These are phyloP conservation scores for Grallaria varia DNA, from an alignment of 2,113 vertebrate species.

Conservation along the genomic window DNA sequence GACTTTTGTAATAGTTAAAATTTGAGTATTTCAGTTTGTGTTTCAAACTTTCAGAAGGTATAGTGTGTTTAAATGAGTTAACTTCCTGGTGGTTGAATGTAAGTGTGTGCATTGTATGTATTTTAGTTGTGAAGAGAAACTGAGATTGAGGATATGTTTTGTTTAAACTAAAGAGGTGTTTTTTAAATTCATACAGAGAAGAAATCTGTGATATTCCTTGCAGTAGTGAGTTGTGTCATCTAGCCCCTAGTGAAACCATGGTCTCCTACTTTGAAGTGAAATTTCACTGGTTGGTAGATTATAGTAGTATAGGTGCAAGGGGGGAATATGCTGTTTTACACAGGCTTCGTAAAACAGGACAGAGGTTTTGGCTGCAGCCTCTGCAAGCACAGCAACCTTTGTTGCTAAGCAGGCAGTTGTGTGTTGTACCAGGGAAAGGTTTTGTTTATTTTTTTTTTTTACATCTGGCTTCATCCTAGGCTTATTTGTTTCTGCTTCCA, in stretches of 20 bases:
- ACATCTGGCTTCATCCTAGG: neutral
- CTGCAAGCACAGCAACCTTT: slow-evolving; percentile 33
- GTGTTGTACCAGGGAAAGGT: neutral
- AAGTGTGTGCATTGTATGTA: neutral
- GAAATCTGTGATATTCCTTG: neutral
- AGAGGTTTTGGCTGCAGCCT: slow-evolving; percentile 11
- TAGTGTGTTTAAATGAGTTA: neutral
- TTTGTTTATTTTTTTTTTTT: neutral
- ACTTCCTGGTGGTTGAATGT: neutral
- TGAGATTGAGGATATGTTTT: neutral
- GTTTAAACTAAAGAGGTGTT: neutral
- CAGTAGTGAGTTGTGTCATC: neutral
- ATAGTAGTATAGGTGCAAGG: neutral
- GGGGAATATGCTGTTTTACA: neutral
- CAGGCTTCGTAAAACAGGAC: neutral
- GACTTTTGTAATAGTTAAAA: neutral
- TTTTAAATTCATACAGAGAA: neutral
- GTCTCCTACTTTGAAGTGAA: neutral
- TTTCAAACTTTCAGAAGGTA: neutral
- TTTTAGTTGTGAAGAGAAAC: neutral
- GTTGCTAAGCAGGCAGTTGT: slow-evolving; percentile 40
- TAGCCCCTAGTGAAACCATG: neutral
- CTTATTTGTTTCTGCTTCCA: neutral
- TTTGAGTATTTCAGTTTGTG: neutral
- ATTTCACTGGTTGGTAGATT: neutral